Evolutionary conservation across 2,113 vertebrate species (phyloP).

Genomic region (Macquaria australasica): DNA sequence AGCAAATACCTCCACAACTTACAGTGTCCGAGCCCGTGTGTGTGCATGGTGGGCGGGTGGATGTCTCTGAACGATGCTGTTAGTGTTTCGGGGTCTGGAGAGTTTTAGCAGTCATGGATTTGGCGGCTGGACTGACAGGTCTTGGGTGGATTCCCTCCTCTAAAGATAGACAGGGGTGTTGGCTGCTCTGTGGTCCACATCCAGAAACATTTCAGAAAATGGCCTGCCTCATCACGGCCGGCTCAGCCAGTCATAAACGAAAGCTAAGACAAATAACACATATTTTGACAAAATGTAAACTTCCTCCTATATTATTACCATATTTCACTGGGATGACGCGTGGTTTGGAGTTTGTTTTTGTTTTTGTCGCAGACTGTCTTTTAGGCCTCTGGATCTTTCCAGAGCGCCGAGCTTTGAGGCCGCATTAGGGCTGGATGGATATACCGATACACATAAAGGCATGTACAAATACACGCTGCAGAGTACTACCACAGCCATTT

Average conservation of each 20-base stretch:
- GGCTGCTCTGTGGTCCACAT: slow-evolving; percentile 80
- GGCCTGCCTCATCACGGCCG: slow-evolving; percentile 68
- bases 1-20: slow-evolving; percentile 31
- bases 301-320: slow-evolving; percentile 82
- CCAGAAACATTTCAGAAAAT: slow-evolving; percentile 76
- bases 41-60: slow-evolving; percentile 8
- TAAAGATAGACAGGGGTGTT: slow-evolving; percentile 86
- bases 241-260: slow-evolving; percentile 66
- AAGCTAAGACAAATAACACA: slow-evolving; percentile 81
- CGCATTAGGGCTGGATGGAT: slow-evolving; percentile 56
- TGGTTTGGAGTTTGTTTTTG: slow-evolving; percentile 76
- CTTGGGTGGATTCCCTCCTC: slow-evolving; percentile 83
- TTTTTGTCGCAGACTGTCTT: slow-evolving; percentile 70
- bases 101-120: slow-evolving; percentile 66
- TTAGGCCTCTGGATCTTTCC: slow-evolving; percentile 56
- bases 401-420: slow-evolving; percentile 52
- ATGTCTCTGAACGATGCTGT: slow-evolving; percentile 63
- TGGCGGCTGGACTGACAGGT: slow-evolving; percentile 76
- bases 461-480: slow-evolving; percentile 57
- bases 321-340: slow-evolving; percentile 73
- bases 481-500: slow-evolving; percentile 55
- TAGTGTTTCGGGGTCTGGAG: slow-evolving; percentile 72
- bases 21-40: slow-evolving; percentile 36
- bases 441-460: slow-evolving; percentile 36
- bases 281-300: slow-evolving; percentile 84